Evolutionary conservation across 2,888 invertebrate species (phyloP), one percentile per base, ranked within the genome.

Genomic region (Spialia ferax): DNA sequence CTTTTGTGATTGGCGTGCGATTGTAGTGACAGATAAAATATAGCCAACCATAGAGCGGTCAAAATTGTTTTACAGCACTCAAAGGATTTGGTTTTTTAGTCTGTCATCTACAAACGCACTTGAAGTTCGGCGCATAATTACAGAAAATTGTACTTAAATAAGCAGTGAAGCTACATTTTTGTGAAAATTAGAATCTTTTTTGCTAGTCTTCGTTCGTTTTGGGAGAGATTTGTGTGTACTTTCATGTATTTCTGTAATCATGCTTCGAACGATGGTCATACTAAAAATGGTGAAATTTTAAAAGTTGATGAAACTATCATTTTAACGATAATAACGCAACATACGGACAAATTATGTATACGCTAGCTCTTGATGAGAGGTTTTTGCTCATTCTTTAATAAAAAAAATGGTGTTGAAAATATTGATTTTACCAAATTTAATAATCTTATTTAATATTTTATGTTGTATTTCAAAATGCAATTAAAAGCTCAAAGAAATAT

Each of bases 401-500:
- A 50, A 87, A 87, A 89, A 88, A 89, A 87, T 84, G 86, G 87
- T 93, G 93, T 94, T 93, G 84, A 93, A n/a, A 91, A 93, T 94
- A 95, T 96, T 96, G 95, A 96, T 95, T 95, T 96, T 96, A 95
- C 96, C 95, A 96, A 95, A 95, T 95, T 95, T 90, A 93, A 94
- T 95, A 95, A 95, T 95, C 95, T 96, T 96, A 96, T 96, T 96
- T 96, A 96, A 95, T 96, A 96, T 96, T 96, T 93, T 93, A 96
- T 96, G 96, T 96, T 96, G 96, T 96, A 96, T 95, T 96, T 96
- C 96, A 96, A 95, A 96, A 96, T 96, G 96, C 96, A 96, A 96
- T 96, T 96, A 96, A 94, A 96, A 95, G 96, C 96, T 96, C 96
- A 96, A 96, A 96, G 96, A 96, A 96, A 96, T 96, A 96, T 95